Conservation (phyloP, 2,797 vertebrate genomes). For the Acanthopagrus latus region DNA sequence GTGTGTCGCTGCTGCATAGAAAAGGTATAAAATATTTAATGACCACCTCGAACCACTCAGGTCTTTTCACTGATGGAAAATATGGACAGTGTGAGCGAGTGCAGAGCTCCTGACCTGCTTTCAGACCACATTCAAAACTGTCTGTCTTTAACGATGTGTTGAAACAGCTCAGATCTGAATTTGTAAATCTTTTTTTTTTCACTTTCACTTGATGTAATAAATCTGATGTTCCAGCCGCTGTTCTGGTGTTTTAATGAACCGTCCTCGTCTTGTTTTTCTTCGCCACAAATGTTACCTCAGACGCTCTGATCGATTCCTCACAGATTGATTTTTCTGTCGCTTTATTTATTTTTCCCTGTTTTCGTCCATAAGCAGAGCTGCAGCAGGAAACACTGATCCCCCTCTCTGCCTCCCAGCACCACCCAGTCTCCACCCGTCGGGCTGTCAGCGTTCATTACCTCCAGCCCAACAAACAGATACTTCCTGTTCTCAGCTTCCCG, state of each 20-base stretch:
- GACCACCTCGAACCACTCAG: constrained; percentile 49
- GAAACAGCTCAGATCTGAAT: not conserved
- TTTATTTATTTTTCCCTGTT: not conserved
- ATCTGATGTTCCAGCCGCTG: not conserved
- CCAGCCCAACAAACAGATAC: constrained; percentile 43
- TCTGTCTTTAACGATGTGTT: not conserved
- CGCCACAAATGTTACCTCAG: not conserved
- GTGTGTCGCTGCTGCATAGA: constrained; percentile 23
- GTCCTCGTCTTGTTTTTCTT: not conserved
- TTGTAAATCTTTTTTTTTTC: not conserved
- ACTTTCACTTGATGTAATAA: not conserved
- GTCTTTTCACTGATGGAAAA: constrained; percentile 45
- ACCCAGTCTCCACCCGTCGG: constrained; percentile 28
- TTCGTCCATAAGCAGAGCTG: constrained; percentile 9
- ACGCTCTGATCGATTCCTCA: constrained; percentile 15
- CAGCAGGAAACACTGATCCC: constrained; percentile 29
- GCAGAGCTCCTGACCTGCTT: constrained; percentile 60
- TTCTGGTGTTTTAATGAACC: not conserved
- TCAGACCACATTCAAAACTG: constrained; percentile 11
- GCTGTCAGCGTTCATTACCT: constrained; percentile 73
- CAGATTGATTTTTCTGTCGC: constrained; percentile 33
- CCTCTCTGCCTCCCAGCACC: constrained; percentile 6
- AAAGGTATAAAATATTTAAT: constrained; percentile 69
- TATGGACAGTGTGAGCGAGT: constrained; percentile 27
- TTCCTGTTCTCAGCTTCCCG: constrained; percentile 32